Evolutionary conservation across 2,888 invertebrate genomes (phyloP), one percentile per base, ranked within the genome.

Genomic region (Agonopterix alstromeriana): DNA sequence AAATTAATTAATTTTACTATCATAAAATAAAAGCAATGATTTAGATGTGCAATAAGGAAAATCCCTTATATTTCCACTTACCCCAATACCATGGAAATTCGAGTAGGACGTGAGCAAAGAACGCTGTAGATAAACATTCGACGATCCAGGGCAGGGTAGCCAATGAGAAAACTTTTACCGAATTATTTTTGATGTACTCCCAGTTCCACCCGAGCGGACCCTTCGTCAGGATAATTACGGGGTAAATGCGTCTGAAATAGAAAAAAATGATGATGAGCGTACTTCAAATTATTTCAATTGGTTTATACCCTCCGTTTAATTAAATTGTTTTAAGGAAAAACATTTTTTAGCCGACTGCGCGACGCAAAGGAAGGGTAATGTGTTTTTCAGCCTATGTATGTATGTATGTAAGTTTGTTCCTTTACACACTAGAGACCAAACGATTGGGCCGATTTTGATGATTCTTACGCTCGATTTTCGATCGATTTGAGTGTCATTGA

Each of bases 51-150:
- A 27, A 27, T 27, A 27, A 27, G 27, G 27, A 27, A 27, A 27
- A 27, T 27, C 27, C 27, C 27, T 27, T 27, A 7, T 7, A 27
- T 27, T 55, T 59, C 51, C 38, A 48, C 87, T 83, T 62, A 88
- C 88, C 88, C 88, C 88, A 88, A 65, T 84, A 85, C 88, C 88
- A 88, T 50, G 86, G 82, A 67, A 78, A 87, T 51, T 75, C 82
- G 50, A 88, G 78, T 45, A 87, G 72, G 57, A 83, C 67, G 61
- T 87, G 79, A 47, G 78, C 67, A 58, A 86, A 76, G 66, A 85
- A 75, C 47, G 84, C 82, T 54, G 63, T 77, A 52, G 85, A 77
- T 61, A 86, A 75, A 73, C 88, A 88, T 69, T 88, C 88, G 46
- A 83, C 77, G 53, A 77, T 72, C 88, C 88, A 88, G 42, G 88